Conservation (phyloP, 2,113 vertebrate genomes). For the Peucedramus taeniatus region DNA sequence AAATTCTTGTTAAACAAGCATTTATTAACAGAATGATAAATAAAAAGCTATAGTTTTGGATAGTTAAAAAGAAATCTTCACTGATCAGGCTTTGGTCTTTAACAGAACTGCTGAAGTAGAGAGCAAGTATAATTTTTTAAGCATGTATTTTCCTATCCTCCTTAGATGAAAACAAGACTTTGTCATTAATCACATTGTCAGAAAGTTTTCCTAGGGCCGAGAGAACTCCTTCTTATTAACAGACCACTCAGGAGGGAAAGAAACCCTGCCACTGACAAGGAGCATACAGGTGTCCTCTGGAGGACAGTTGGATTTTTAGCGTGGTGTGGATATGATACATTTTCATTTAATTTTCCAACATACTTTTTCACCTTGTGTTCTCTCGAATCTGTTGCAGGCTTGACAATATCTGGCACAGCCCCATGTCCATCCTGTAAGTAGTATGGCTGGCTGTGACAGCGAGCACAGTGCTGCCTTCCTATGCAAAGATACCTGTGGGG, state of each 20-base stretch:
- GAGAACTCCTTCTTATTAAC: neutral
- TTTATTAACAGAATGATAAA: neutral
- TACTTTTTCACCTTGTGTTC: neutral
- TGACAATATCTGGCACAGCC: neutral
- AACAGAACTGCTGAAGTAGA: neutral
- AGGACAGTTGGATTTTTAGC: neutral
- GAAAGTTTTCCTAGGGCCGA: neutral
- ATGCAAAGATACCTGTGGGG: neutral
- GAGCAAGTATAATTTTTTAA: neutral
- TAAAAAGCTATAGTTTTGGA: neutral
- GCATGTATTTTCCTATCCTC: neutral
- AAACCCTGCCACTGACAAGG: neutral
- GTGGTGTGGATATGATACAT: neutral
- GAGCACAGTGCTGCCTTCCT: neutral
- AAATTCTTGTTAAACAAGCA: neutral
- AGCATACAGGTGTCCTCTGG: rapidly evolving
- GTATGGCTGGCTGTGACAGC: neutral
- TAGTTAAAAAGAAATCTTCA: neutral
- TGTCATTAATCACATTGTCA: neutral
- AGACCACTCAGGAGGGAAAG: neutral
- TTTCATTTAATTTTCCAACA: neutral
- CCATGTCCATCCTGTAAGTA: neutral
- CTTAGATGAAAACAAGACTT: neutral
- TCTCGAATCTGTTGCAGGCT: neutral
- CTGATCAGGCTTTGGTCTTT: neutral